These are phyloP conservation scores for Galeopsomyia nigrocyanea DNA, from an alignment of 2,888 invertebrate genomes.

Conservation along the genomic window DNA sequence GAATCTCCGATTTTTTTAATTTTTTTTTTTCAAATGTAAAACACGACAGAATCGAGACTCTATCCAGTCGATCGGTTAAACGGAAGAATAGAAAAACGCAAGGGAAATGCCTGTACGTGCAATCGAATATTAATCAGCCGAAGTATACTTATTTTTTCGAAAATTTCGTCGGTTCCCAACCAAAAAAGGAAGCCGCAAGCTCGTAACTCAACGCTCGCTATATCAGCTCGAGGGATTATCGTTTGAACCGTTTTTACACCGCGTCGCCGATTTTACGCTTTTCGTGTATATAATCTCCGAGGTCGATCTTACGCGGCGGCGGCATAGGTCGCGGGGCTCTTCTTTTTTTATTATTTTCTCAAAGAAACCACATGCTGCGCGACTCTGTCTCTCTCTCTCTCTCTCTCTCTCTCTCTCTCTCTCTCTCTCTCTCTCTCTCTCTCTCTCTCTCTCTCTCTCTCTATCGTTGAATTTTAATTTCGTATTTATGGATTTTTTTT, in stretches of 20 bases:
- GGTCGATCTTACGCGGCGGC: conserved; percentile 37
- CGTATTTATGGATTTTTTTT: conserved; percentile 29
- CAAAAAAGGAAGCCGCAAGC: conserved; percentile 20
- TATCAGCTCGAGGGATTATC: conserved; percentile 19
- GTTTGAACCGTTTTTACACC: neutral
- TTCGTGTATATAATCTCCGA: conserved; percentile 41
- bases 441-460: neutral
- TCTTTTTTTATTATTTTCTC: conserved; percentile 19
- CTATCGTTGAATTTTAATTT: conserved; percentile 42
- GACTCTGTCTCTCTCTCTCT: neutral
- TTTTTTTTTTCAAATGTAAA: no score
- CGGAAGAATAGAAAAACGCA: conserved; percentile 5
- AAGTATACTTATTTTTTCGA: conserved; percentile 43
- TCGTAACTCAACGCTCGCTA: conserved; percentile 38
- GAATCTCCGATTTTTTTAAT: no score
- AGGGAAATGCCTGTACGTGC: neutral
- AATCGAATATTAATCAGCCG: conserved; percentile 53
- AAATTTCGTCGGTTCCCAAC: conserved; percentile 27
- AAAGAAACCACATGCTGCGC: conserved; percentile 11
- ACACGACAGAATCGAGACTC: neutral
- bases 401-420: neutral
- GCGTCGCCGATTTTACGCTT: conserved; percentile 36
- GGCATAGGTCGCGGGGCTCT: neutral
- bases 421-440: neutral
- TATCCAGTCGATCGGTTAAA: neutral